Evolutionary conservation across 2,797 vertebrate species (phyloP), one percentile per base, ranked within the genome.

Genomic region (Pipistrellus pygmaeus): DNA sequence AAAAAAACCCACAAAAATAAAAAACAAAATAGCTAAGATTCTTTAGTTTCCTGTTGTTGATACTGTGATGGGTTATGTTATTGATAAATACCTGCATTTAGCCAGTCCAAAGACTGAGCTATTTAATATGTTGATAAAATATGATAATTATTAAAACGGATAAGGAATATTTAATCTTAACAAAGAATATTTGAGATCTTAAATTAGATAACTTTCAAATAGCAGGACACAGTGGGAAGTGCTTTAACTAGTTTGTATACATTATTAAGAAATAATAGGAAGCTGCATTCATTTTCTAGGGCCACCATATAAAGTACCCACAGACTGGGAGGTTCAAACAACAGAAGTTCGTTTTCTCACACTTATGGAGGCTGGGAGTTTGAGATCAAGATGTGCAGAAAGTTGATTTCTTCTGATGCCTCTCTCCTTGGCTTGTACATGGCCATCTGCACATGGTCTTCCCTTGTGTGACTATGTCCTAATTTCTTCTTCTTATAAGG

Each of bases 261-360:
- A 62, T 93, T 85, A 80, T 35, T 84, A 75, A 91, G 72, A 77
- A 66, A 90, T 23, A 91, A 57, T 86, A 82, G 64, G 38, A 73
- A 93, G 25, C 27, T 69, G 62, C 30, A 38, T 78, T 86, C 38
- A 6, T 90, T 90, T 48, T 8, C 27, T 86, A 55, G 38, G 14
- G 11, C 18, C 80, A 8, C 38, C n/a, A 53, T 77, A 62, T 27
- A 71, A 89, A 94, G 25, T 83, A 77, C 35, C 71, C 13, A 72
- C 27, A 71, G 35, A 75, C 48, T 75, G 23, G 78, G 6, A 57
- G 51, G 88, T 48, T 72, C 48, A 66, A 89, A 77, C 44, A 85
- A 44, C 27, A 95, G 78, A 81, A 95, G 90, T 82, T 14, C 21
- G 30, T 88, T 93, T 94, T 85, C 78, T 76, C 38, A 60, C 21